These are phyloP conservation scores for Nomada ferruginata DNA, from an alignment of 2,888 invertebrate genomes.

Conservation along the genomic window DNA sequence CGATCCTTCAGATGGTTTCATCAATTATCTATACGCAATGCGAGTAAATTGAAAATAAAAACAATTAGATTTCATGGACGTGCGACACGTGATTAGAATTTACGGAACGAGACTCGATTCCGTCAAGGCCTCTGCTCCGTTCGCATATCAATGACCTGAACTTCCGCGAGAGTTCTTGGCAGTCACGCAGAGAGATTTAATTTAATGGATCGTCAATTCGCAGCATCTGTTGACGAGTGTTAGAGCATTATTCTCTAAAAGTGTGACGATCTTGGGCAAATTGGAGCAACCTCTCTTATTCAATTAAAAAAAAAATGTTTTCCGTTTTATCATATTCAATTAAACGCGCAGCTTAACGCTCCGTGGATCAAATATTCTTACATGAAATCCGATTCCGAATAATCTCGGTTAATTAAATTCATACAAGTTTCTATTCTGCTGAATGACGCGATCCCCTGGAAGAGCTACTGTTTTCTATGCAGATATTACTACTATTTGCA, in stretches of 20 bases:
- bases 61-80: not conserved
- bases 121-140: slow-evolving; percentile 51
- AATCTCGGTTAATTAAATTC: slow-evolving; percentile 46
- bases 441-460: slow-evolving; percentile 20
- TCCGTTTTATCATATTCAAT: not conserved
- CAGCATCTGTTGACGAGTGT: slow-evolving; percentile 25
- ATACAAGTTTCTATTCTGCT: slow-evolving; percentile 34
- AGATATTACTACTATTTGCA: no score
- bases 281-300: not conserved
- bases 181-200: slow-evolving; percentile 42
- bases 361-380: slow-evolving; percentile 4
- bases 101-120: slow-evolving; percentile 25
- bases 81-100: slow-evolving; percentile 59
- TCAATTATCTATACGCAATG: not conserved
- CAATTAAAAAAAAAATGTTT: not conserved
- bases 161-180: slow-evolving; percentile 27
- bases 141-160: slow-evolving; percentile 66
- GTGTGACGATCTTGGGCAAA: not conserved
- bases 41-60: not conserved
- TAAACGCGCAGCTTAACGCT: slow-evolving; percentile 9
- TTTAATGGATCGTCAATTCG: slow-evolving; percentile 44
- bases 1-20: not conserved
- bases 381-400: slow-evolving; percentile 27
- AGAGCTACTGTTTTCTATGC: not conserved
- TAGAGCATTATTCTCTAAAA: not conserved